These are phyloP conservation scores for Drosophila parvula DNA, from an alignment of 1,140 invertebrate genomes.

Conservation along the genomic window DNA sequence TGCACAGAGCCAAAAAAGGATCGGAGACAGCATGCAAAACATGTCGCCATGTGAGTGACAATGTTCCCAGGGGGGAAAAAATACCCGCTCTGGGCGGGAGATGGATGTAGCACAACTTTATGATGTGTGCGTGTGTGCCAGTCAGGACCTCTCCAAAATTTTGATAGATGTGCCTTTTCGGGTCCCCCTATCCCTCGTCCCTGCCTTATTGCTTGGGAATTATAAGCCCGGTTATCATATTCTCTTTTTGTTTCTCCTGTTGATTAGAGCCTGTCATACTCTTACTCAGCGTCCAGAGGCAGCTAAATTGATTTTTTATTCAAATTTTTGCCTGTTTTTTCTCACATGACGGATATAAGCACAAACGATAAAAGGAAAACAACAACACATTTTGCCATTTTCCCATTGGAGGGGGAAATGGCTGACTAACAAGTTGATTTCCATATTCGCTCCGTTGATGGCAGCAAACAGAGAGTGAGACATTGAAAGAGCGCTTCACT, in stretches of 20 bases:
- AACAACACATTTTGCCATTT: slow-evolving; percentile 44
- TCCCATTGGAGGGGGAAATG: slow-evolving; percentile 9
- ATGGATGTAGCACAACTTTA: slow-evolving; percentile 76
- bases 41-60: slow-evolving; percentile 68
- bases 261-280: slow-evolving; percentile 34
- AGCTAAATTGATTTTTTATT: slow-evolving; percentile 78
- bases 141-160: slow-evolving; percentile 40
- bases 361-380: slow-evolving; percentile 20
- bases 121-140: slow-evolving; percentile 43
- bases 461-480: slow-evolving; percentile 2
- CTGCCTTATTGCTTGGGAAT: slow-evolving; percentile 39
- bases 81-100: slow-evolving; percentile 26
- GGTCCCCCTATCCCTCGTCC: slow-evolving; percentile 1
- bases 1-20: slow-evolving; percentile 14
- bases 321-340: slow-evolving; percentile 52
- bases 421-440: slow-evolving; percentile 56
- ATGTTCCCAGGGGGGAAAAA: slow-evolving; percentile 34
- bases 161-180: slow-evolving; percentile 47
- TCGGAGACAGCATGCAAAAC: slow-evolving; percentile 61
- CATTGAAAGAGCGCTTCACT: slow-evolving; percentile 8
- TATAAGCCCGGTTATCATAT: slow-evolving; percentile 29
- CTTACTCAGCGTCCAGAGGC: slow-evolving; percentile 13
- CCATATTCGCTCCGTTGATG: slow-evolving; percentile 34
- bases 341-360: slow-evolving; percentile 40
- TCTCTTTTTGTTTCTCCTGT: slow-evolving; percentile 27